phyloP scores from a whole-genome alignment of 1,140 invertebrate species.

The Ostrea edulis region DNA sequence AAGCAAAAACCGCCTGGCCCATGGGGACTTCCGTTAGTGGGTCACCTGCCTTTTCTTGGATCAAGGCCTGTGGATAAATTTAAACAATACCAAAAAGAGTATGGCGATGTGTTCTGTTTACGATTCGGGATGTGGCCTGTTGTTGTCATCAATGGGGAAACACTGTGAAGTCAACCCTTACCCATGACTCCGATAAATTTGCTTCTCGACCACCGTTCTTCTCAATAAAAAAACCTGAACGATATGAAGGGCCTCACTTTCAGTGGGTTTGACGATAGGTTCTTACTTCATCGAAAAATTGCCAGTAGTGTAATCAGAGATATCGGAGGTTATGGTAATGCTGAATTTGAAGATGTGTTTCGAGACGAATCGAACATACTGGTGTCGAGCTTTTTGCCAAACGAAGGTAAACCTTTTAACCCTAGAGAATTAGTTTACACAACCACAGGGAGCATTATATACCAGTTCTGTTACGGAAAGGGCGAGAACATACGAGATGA shows the following conservation, averaged over 20 bases:
- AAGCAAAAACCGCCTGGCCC: no score
- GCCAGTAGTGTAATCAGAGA: conserved; percentile 52
- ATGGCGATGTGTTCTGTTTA: conserved; percentile 65
- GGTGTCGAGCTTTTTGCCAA: no score
- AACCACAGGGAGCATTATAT: no score
- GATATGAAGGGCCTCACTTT: conserved; percentile 47
- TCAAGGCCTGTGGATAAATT: no score
- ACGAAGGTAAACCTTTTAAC: no score
- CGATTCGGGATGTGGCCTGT: conserved; percentile 57
- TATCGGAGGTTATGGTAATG: conserved; percentile 48
- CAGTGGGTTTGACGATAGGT: conserved; percentile 45
- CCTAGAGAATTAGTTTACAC: no score
- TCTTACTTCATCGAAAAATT: conserved; percentile 55
- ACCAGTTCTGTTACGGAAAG: no score
- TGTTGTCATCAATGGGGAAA: conserved; percentile 62
- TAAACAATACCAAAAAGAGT: conserved; percentile 53
- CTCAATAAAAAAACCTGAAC: conserved; percentile 29
- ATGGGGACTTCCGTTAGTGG: no score
- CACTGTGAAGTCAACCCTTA: conserved; percentile 58
- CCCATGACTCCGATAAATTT: conserved; percentile 57
- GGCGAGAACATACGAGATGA: no score
- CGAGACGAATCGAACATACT: conserved; percentile 51
- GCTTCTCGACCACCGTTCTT: conserved; percentile 59
- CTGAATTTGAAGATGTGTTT: conserved; percentile 52
- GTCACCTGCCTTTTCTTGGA: no score